Conservation (phyloP, 2,113 vertebrate genomes). For the Mobula birostris region DNA sequence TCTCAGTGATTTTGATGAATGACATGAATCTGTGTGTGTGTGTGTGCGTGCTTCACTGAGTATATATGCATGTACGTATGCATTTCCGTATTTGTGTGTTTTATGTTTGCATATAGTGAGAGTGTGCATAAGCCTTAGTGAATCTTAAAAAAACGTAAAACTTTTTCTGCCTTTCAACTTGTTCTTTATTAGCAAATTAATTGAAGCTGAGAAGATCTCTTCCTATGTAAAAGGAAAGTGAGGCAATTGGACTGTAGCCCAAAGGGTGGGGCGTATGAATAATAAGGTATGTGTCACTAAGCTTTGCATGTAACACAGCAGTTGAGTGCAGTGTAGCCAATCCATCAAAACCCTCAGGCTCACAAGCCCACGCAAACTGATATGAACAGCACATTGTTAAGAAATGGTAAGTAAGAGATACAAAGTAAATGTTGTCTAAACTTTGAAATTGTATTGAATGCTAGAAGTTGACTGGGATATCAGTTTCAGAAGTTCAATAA, state of each 20-base stretch:
- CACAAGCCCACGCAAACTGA: background rate
- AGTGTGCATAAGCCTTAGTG: too few species aligned
- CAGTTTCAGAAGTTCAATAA: background rate
- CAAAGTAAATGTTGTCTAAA: background rate
- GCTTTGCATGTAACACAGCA: background rate
- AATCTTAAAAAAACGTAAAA: background rate
- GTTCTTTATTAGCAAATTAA: too few species aligned
- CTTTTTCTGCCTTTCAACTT: too few species aligned
- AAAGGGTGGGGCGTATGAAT: conserved; percentile 16
- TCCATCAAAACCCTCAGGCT: background rate
- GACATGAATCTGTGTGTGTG: background rate
- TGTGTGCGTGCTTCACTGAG: too few species aligned
- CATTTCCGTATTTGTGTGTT: background rate
- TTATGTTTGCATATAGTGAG: too few species aligned
- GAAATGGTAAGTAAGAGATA: conserved; percentile 18
- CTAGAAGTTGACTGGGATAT: too few species aligned
- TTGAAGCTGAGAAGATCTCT: background rate
- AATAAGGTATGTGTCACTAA: background rate
- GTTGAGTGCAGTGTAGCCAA: background rate
- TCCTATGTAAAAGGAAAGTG: background rate
- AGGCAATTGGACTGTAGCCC: background rate
- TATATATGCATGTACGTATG: too few species aligned
- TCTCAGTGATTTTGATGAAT: background rate
- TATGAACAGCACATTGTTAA: background rate
- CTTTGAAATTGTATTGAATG: background rate